Evolutionary conservation across 2,797 vertebrate species (phyloP).

Genomic region (Enteromius paludinosus): DNA sequence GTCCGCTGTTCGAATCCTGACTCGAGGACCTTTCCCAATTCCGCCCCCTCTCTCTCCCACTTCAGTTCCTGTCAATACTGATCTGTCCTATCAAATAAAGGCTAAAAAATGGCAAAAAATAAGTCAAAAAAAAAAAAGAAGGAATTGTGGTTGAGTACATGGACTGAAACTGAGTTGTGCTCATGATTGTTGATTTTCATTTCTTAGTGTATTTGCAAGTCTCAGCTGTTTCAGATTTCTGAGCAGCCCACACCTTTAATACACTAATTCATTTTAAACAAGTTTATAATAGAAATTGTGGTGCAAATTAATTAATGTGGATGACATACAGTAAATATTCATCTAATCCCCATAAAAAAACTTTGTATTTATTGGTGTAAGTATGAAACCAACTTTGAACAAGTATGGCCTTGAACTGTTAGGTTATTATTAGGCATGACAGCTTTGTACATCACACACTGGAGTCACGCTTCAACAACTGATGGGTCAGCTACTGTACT

Average conservation of each 20-base stretch:
- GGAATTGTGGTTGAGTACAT: not conserved
- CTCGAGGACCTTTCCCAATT: too few species aligned
- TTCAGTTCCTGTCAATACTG: too few species aligned
- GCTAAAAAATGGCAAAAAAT: too few species aligned
- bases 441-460: not conserved
- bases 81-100: too few species aligned
- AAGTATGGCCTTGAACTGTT: not conserved
- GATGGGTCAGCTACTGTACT: conserved; percentile 27
- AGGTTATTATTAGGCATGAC: not conserved
- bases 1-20: too few species aligned
- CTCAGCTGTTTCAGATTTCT: not conserved
- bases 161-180: not conserved
- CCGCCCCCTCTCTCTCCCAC: too few species aligned
- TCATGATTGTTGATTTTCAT: not conserved
- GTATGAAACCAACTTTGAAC: not conserved
- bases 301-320: not conserved
- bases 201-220: not conserved
- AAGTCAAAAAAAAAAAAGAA: too few species aligned
- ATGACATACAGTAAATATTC: not conserved
- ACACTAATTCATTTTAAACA: not conserved
- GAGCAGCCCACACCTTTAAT: too few species aligned
- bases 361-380: not conserved
- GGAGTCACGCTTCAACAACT: not conserved
- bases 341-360: not conserved
- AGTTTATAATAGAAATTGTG: not conserved